phyloP scores from a whole-genome alignment of 2,888 invertebrate genomes.

The Tipula confusa region DNA sequence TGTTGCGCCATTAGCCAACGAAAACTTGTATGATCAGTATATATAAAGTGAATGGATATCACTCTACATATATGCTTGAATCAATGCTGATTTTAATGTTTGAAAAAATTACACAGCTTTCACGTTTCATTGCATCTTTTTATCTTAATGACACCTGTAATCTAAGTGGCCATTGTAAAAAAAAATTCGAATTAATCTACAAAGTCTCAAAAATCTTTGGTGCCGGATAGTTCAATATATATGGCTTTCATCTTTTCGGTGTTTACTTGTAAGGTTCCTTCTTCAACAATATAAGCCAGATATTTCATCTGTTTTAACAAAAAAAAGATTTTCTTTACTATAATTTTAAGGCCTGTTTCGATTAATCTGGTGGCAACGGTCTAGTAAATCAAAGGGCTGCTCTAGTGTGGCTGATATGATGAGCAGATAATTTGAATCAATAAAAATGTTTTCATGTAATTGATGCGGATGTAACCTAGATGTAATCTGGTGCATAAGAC shows the following conservation, averaged over 20 bases:
- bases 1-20: neutral
- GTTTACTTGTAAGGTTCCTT: too few species aligned
- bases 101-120: too few species aligned
- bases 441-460: too few species aligned
- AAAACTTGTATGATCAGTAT: too few species aligned
- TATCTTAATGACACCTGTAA: neutral
- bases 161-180: neutral
- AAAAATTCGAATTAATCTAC: neutral
- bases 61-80: neutral
- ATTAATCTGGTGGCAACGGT: too few species aligned
- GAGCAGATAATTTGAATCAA: too few species aligned
- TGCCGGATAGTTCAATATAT: too few species aligned
- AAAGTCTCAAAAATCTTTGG: neutral
- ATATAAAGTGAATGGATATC: too few species aligned
- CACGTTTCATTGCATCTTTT: neutral
- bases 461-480: too few species aligned
- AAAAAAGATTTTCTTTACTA: too few species aligned
- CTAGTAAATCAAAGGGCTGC: neutral
- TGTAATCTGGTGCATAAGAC: too few species aligned
- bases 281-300: slow-evolving; percentile 30
- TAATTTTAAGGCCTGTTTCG: too few species aligned
- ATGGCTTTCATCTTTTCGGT: neutral
- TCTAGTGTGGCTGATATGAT: neutral
- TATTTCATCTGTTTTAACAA: neutral
- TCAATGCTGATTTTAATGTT: neutral